Base-by-base conservation (phyloP, 2,113 vertebrate species). In the Eulemur macaco region DNA sequence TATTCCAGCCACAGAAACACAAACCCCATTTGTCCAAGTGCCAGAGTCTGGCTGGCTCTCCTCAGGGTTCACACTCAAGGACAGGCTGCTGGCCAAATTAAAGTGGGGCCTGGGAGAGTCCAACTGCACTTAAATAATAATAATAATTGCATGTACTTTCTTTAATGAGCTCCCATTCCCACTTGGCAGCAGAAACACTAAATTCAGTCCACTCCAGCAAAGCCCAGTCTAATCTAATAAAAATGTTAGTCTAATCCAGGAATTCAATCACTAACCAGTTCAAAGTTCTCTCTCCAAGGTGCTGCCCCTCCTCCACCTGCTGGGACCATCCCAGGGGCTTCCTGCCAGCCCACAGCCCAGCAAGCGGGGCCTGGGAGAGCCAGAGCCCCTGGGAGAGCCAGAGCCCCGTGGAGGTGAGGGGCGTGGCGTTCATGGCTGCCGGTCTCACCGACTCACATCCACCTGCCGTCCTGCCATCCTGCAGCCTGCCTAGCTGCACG, bases 111-210 rank as follows among this genome's bases (percentile, higher is more conserved):
- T 63, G n/a, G 42, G 90, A 66, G 82, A 95, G 91, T 64, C 95
- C 95, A 94, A 12, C 66, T 83, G 96, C 96, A 95, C 96, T 96
- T 96, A 96, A 84, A 88, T 69, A 95, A 96, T 90, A 90, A 92
- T 92, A 97, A 95, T 95, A 92, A 96, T 94, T 92, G 91, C 88
- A 68, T 96, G 95, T 82, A 87, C 96, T 97, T 97, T 90, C 96
- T 88, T 94, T 97, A 98, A 96, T 94, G 94, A 94, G 93, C 85
- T 85, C 92, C 89, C 81, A 77, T 96, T 95, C 80, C 90, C 64
- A n/a, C 81, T 92, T 95, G 97, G 91, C 88, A 93, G 93, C 84
- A 88, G 85, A 18, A 50, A 56, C 31, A 15, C 92, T 66, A 17
- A 60, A 69, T 91, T 82, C 88, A 63, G 93, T 66, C 93, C 85